Evolutionary conservation across 2,888 invertebrate species (phyloP), one percentile per base, ranked within the genome.

Genomic region (Epistrophe eligans): DNA sequence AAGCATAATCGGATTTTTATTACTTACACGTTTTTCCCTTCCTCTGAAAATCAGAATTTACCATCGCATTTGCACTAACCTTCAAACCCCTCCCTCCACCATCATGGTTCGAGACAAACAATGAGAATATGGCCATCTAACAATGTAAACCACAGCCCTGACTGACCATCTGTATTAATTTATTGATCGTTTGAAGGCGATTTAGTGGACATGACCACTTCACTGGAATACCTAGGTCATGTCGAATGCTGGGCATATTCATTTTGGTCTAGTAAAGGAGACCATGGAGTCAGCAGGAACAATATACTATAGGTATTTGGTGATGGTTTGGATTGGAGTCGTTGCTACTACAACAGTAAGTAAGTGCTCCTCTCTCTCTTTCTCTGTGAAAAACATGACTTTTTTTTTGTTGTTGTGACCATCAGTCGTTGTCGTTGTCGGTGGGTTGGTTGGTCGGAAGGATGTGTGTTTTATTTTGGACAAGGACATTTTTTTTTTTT

Each of bases 1-100:
- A 67, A 28, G 74, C 45, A 70, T 84, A 84, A 84, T 84, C 73
- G 79, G 79, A 79, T 64, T 79, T 84, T 84, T 84, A 84, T 84
- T 84, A 79, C 74, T 79, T 50, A 35, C 74, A 79, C 70, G 62
- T 50, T 77, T 72, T 72, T 64, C 40, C 38, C 45, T 17, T 50
- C 28, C 15, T 15, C 9, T 19, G 9, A 11, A 15, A 52, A 52
- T 15, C 11, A 19, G 6, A 19, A 50, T 60, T 62, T 40, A 13
- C 38, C 45, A 15, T 15, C 1, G 50, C 52, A 24, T 24, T 13
- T 0, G 6, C 52, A 24, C 24, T 3, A 24, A 24, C 3, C 24
- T 3, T 24, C 24, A 24, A 2, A 24, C 24, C 24, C 24, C 24
- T 3, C 24, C 24, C 24, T 3, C 24, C 24, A 1, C 24, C 7